Evolutionary conservation across 1,140 invertebrate species (phyloP), one percentile per base, ranked within the genome.

Genomic region (Papilio machaon): DNA sequence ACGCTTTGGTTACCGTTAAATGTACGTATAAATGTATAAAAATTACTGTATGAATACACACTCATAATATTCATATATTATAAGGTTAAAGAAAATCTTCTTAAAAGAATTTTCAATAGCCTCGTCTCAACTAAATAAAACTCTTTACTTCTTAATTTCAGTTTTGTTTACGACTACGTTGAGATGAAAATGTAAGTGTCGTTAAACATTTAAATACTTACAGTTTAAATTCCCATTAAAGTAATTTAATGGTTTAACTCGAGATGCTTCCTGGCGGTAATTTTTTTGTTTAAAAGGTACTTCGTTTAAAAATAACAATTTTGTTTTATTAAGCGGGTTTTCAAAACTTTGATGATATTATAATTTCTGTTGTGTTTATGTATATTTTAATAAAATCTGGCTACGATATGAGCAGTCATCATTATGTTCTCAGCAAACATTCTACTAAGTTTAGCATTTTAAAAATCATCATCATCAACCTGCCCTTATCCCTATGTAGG

Each of bases 141-240:
- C 30, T 78, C 52, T 60, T 60, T 60, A 60, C 15, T 38, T 43
- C 17, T 11, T n/a, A 78, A 54, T 38, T 54, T 78, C 35, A 58
- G 35, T 78, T 54, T 78, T 78, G 52, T 78, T 78, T 64, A 58
- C 76, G 52, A 58, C 76, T 35, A 58, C 9, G 52, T 64, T 78
- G 35, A 54, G 52, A 78, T 38, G 23, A 58, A 35, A 58, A 35
- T 54, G 52, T 49, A 79, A 64, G 76, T 23, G 54, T 79, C 73
- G 43, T 67, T 79, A 79, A 79, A 79, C n/a, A 47, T 52, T 76
- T 79, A 79, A 79, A 79, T 38, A 76, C 74, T 54, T 77, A 43
- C 58, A 64, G 35, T 47, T 46, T 47, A 79, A 79, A 38, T 79
- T 79, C 77, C 23, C 77, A 79, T 47, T 67, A 79, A 79, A 67